Conservation (phyloP, 2,888 invertebrate species). For the Napeogenes inachia region DNA sequence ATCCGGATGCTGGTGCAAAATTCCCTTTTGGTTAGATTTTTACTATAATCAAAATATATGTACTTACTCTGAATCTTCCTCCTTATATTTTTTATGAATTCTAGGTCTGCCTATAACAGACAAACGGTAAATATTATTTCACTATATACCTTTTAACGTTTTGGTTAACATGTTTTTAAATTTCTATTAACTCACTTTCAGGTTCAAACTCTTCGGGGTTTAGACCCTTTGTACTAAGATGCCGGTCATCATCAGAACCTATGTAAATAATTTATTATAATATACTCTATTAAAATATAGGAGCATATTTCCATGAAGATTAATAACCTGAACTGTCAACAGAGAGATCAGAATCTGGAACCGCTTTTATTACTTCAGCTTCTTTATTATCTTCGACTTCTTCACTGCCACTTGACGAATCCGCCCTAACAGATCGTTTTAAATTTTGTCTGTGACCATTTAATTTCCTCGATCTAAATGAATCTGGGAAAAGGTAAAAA, state of each 20-base stretch:
- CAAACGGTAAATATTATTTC: not conserved
- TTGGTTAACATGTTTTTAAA: not conserved
- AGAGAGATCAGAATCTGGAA: constrained; percentile 30
- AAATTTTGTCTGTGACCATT: constrained; percentile 7
- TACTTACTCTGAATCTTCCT: constrained; percentile 22
- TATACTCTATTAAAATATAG: not conserved
- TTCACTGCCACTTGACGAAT: constrained; percentile 31
- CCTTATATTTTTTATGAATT: constrained; percentile 32
- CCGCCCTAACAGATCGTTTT: constrained; percentile 23
- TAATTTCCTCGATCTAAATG: constrained; percentile 13
- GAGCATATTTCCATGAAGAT: not conserved
- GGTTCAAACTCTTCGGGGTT: constrained; percentile 45
- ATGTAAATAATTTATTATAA: not conserved
- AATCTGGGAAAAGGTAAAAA: constrained; percentile 8
- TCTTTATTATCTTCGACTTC: constrained; percentile 28
- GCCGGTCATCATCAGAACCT: constrained; percentile 36
- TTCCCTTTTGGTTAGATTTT: no score
- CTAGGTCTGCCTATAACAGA: constrained; percentile 33
- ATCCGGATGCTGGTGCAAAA: no score
- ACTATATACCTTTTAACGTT: not conserved
- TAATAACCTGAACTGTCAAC: constrained; percentile 30
- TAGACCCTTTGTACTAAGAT: constrained; percentile 46
- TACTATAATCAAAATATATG: not conserved
- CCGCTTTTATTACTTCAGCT: constrained; percentile 28
- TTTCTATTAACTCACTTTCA: constrained; percentile 38